Percentiles rank a stretch among this genome's conserved stretches.
Evolutionary conservation across 2,113 vertebrate species (phyloP).

Genomic region (Mobula hypostoma): DNA sequence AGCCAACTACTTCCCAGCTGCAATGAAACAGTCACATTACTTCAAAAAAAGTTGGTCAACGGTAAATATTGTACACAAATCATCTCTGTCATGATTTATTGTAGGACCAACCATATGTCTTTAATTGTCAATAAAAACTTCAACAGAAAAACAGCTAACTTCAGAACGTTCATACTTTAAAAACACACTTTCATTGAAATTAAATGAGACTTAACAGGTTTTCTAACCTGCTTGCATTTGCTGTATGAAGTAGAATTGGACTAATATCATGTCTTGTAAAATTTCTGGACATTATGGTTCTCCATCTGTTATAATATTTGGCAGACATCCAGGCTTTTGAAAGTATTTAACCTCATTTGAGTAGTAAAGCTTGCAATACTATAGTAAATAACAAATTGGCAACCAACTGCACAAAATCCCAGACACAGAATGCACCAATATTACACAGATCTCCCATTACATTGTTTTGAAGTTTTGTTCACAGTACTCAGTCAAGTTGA

Average conservation of each 20-base stretch:
- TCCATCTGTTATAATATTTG: constrained; percentile 9
- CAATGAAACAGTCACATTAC: neutral
- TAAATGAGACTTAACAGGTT: neutral
- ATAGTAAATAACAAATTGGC: neutral
- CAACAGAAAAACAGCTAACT: neutral
- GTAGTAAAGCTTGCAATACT: neutral
- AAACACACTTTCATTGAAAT: neutral
- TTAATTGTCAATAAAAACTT: neutral
- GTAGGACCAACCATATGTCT: neutral
- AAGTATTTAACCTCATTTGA: neutral
- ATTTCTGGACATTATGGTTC: neutral
- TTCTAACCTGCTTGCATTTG: neutral
- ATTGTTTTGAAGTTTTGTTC: neutral
- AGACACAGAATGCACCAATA: neutral
- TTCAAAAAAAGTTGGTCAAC: neutral
- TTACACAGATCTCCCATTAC: neutral
- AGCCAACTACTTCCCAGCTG: neutral
- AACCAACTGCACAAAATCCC: neutral
- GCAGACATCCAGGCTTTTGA: neutral
- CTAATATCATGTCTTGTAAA: neutral
- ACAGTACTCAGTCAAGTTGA: neutral
- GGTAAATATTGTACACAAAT: neutral
- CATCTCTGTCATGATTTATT: neutral
- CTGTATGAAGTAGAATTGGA: too few relatives aligned
- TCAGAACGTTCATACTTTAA: neutral